Evolutionary conservation across 2,113 vertebrate genomes (phyloP).

Genomic region (Manacus vitellinus): DNA sequence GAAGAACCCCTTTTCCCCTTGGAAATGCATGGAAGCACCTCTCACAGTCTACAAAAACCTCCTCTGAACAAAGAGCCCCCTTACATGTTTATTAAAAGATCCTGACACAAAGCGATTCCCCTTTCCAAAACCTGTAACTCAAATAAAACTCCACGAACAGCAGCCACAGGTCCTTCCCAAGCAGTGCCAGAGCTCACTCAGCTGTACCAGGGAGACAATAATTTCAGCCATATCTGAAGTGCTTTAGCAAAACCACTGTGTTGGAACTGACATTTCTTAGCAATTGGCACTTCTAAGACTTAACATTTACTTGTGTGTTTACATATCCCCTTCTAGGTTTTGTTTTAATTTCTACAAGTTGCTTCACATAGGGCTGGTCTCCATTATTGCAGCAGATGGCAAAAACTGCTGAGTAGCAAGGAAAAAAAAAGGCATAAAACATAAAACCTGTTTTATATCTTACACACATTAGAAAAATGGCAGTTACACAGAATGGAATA

Average conservation of each 20-base stretch:
- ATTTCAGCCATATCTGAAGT: background rate
- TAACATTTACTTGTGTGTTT: background rate
- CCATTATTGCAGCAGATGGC: background rate
- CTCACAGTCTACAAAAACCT: background rate
- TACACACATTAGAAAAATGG: background rate
- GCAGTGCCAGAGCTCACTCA: background rate
- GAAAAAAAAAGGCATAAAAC: background rate
- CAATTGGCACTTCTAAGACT: background rate
- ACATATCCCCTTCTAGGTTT: background rate
- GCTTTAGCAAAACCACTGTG: background rate
- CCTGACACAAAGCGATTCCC: background rate
- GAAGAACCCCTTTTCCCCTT: background rate
- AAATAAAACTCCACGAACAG: background rate
- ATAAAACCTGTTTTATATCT: background rate
- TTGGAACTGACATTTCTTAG: background rate
- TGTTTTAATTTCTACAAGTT: background rate
- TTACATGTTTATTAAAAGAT: background rate
- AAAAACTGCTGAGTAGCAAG: slow-evolving; percentile 10
- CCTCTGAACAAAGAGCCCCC: background rate
- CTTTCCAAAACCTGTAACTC: background rate
- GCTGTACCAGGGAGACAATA: background rate
- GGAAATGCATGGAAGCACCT: background rate
- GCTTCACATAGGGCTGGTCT: background rate
- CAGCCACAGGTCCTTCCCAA: background rate
- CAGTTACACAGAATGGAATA: background rate